Evolutionary conservation across 2,797 vertebrate species (phyloP), one percentile per base, ranked within the genome.

Genomic region (Acridotheres tristis): DNA sequence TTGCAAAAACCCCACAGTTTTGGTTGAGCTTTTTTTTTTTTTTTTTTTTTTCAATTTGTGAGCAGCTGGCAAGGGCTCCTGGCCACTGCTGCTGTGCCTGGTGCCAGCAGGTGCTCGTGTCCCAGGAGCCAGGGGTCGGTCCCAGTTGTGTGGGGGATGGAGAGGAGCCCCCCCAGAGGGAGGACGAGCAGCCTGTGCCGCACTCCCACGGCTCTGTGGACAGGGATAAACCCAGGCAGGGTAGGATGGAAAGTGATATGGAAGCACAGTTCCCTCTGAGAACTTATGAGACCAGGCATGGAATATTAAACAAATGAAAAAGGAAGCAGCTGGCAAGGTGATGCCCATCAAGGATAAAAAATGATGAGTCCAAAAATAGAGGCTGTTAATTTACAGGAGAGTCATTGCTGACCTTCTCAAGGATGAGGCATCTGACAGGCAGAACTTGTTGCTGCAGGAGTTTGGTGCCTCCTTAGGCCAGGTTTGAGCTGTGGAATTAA

Each of bases 321-420:
- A 66, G 43, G 62, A 42, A 93, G 50, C 94, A 95, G 91, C 88
- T 95, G 94, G 88, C 71, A 82, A 53, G 90, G 85, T 91, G 93
- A 88, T 95, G 93, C 85, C 76, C 94, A 57, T 92, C 81, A 93
- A 95, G 95, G 95, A 77, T 90, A 93, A 55, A 85, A 91, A 87
- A 57, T 25, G 34, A 81, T 43, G 53, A 77, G 32, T 72, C 67
- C 81, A 93, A 82, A 95, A 95, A 93, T 94, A 96, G 93, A 87
- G 80, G 61, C 91, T 88, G 89, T 89, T 96, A 94, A 96, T 94
- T 96, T 94, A 83, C 72, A 83, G 87, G 53, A 8, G 86, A 36
- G 76, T 76, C 59, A 45, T n/a, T 73, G 86, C 57, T 87, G 90
- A 57, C 86, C 94, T 96, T 96, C 71, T 79, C 71, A 87, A 93